Evolutionary conservation across 1,140 invertebrate species (phyloP).

Genomic region (Prorops nasuta): DNA sequence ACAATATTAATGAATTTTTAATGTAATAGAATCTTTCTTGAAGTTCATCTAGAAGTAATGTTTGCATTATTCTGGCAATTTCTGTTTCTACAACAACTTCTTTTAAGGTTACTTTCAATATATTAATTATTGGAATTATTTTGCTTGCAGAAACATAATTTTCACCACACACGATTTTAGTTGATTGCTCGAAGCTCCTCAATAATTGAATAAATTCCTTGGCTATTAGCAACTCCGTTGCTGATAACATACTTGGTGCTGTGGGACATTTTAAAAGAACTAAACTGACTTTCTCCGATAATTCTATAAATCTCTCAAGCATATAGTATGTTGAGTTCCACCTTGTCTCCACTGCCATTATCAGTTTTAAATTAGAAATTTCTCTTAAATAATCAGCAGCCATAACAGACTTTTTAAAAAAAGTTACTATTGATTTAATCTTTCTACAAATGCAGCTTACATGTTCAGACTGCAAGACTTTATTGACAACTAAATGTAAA

Average conservation of each 20-base stretch:
- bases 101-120: constrained; percentile 22
- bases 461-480: constrained; percentile 1
- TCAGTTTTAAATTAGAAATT: constrained; percentile 10
- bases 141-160: constrained; percentile 49
- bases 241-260: background rate
- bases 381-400: constrained; percentile 18
- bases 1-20: constrained; percentile 16
- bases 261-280: background rate
- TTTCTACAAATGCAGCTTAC: constrained; percentile 22
- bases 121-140: constrained; percentile 42
- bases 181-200: no score
- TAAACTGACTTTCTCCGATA: background rate
- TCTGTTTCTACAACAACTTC: constrained; percentile 24
- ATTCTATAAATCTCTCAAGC: constrained; percentile 34
- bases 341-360: constrained; percentile 35
- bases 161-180: constrained; percentile 47
- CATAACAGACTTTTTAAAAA: constrained; percentile 27
- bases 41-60: constrained; percentile 23
- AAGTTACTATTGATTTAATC: constrained; percentile 36
- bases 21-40: constrained; percentile 32
- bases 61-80: constrained; percentile 22
- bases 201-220: constrained; percentile 41
- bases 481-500: constrained; percentile 27
- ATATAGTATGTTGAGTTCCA: constrained; percentile 44
- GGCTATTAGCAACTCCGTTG: constrained; percentile 22